Base-by-base conservation (phyloP, 1,140 invertebrate genomes). In the Trichomalopsis sarcophagae region DNA sequence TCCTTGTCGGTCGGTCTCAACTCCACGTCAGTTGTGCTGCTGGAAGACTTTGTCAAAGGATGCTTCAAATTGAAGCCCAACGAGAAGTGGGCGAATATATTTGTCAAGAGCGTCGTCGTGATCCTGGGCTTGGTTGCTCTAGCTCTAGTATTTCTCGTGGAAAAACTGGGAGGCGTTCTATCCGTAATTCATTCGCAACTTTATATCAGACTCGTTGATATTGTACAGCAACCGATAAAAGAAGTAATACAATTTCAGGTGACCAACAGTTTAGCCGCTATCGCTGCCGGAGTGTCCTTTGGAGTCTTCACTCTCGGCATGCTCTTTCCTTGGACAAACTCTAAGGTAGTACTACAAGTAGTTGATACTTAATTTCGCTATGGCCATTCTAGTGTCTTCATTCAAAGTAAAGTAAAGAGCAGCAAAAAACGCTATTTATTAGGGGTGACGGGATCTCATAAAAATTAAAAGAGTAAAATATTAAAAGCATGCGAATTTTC, bases 281-380 rank as follows among this genome's bases (percentile, higher is more conserved):
- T 98, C 86, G 96, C 97, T 17, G 96, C 97, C 27, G 97, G 97
- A 9, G 96, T 97, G 23, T 95, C 97, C 0, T 96, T 98, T 85
- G 97, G 97, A 3, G 94, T 98, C 21, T 98, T 98, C 90, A 96
- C 96, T 0, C 92, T 98, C 14, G 97, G 97, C 85, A 97, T 98
- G 95, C 93, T 96, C 69, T 95, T 97, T 88, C 97, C 97, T 27
- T 97, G 96, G 95, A 95, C 96, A 33, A 97, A 97, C 89, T 94
- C 94, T 4, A 94, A 94, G 77, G 96, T 92, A 36, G 40, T 44
- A n/a, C n/a, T 0, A 44, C 6, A 44, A 44, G 40, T 9, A 44
- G 40, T 44, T 44, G 40, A 44, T 44, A 9, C 10, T 44, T 11
- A 1, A 17, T 55, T 55, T 55, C 21, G 13, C 1, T 21, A 14